phyloP scores from a whole-genome alignment of 2,113 vertebrate species.

The Emydocephalus ijimae region DNA sequence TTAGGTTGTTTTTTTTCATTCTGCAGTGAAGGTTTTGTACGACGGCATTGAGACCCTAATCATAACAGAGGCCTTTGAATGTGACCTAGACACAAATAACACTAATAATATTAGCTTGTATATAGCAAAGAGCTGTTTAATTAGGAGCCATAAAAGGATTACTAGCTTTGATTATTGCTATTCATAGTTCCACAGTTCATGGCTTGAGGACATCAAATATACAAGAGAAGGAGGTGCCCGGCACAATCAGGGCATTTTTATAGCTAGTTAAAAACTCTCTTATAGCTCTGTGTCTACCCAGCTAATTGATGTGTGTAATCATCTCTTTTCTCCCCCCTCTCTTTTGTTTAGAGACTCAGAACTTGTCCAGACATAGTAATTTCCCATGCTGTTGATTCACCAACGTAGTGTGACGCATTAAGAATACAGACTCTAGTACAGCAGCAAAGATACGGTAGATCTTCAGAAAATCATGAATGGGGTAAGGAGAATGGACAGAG shows the following conservation, averaged over 20 bases:
- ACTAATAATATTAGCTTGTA: slow-evolving; percentile 25
- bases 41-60: slow-evolving; percentile 11
- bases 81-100: slow-evolving; percentile 20
- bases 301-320: slow-evolving; percentile 23
- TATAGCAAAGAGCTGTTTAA: slow-evolving; percentile 20
- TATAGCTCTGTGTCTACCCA: neutral
- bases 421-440: neutral
- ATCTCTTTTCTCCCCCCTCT: neutral
- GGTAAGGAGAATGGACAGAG: neutral
- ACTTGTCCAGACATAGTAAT: neutral
- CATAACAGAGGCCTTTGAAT: slow-evolving; percentile 23
- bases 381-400: neutral
- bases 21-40: slow-evolving; percentile 8
- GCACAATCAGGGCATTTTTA: neutral
- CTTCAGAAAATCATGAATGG: neutral
- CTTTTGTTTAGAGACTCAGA: neutral
- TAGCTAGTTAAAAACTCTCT: slow-evolving; percentile 5
- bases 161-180: slow-evolving; percentile 13
- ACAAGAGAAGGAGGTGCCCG: neutral
- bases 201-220: neutral
- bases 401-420: neutral
- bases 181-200: neutral
- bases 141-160: neutral
- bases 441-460: too few species aligned
- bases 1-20: slow-evolving; percentile 18